phyloP scores from a whole-genome alignment of 92 coral and sea anemone genomes.

The Epizoanthus ramosus region DNA sequence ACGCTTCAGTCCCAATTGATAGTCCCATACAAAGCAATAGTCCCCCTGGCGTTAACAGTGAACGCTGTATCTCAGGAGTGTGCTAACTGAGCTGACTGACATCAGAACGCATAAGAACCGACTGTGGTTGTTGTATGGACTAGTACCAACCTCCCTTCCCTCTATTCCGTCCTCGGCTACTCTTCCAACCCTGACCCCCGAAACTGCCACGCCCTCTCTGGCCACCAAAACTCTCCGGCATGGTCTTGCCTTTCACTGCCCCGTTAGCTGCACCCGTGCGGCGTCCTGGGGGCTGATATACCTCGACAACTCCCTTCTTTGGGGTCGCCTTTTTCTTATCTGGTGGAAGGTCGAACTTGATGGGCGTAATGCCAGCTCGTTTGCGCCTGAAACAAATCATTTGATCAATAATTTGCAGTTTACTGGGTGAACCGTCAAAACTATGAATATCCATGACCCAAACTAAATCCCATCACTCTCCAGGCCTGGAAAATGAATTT shows the following conservation, averaged over 20 bases:
- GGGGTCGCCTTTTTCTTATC: slow-evolving; percentile 67
- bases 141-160: slow-evolving; percentile 37
- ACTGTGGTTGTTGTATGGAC: too few species aligned
- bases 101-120: too few species aligned
- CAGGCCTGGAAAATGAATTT: too few species aligned
- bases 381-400: slow-evolving; percentile 73
- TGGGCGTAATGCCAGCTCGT: slow-evolving; percentile 97
- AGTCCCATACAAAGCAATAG: too few species aligned
- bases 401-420: neutral
- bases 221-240: slow-evolving; percentile 80
- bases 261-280: slow-evolving; percentile 93
- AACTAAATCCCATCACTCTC: neutral
- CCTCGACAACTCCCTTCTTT: slow-evolving; percentile 55
- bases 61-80: too few species aligned
- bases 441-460: neutral
- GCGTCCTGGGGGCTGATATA: slow-evolving; percentile 76
- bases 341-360: slow-evolving; percentile 92
- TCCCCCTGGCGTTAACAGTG: too few species aligned
- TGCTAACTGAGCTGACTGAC: too few species aligned
- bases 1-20: too few species aligned
- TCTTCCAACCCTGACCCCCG: slow-evolving; percentile 70
- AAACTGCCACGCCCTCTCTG: slow-evolving; percentile 52
- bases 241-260: slow-evolving; percentile 79
- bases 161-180: slow-evolving; percentile 63
- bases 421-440: neutral